These are phyloP conservation scores for Plusia festucae DNA, from an alignment of 2,888 invertebrate species.

Conservation along the genomic window DNA sequence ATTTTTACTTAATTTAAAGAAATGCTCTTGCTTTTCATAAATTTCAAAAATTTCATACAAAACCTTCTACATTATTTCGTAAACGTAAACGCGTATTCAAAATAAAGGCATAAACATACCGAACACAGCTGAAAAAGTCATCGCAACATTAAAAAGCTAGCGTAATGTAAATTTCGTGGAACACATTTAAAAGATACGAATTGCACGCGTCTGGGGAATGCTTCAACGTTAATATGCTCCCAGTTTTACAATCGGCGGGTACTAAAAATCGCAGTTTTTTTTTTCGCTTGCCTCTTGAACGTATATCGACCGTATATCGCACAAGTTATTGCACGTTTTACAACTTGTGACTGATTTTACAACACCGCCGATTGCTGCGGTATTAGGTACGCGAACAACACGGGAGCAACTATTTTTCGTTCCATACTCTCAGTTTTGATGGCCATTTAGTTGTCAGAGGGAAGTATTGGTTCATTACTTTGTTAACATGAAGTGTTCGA, in stretches of 20 bases:
- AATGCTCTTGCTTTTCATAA: too few species aligned
- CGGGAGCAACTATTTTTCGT: slow-evolving; percentile 60
- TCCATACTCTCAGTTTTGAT: slow-evolving; percentile 51
- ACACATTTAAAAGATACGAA: slow-evolving; percentile 70
- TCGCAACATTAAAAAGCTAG: slow-evolving; percentile 35
- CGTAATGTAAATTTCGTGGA: slow-evolving; percentile 69
- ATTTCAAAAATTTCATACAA: background rate
- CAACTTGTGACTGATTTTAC: slow-evolving; percentile 87
- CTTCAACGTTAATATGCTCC: slow-evolving; percentile 72
- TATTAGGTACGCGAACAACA: slow-evolving; percentile 55
- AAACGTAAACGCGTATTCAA: background rate
- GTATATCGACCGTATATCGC: slow-evolving; percentile 84
- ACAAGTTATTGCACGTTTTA: slow-evolving; percentile 82
- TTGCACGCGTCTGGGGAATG: slow-evolving; percentile 67
- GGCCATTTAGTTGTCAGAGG: slow-evolving; percentile 44
- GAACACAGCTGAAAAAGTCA: slow-evolving; percentile 14
- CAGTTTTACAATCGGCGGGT: slow-evolving; percentile 81
- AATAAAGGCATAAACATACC: slow-evolving; percentile 7
- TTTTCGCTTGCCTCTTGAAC: slow-evolving; percentile 63
- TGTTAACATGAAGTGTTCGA: slow-evolving; percentile 21
- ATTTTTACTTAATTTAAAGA: too few species aligned
- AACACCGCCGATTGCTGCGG: slow-evolving; percentile 75
- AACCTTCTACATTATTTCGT: background rate
- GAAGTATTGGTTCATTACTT: slow-evolving; percentile 28
- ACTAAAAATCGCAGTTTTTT: slow-evolving; percentile 70